Conservation (phyloP, 2,888 invertebrate species). For the Drosophila kuntzei region DNA sequence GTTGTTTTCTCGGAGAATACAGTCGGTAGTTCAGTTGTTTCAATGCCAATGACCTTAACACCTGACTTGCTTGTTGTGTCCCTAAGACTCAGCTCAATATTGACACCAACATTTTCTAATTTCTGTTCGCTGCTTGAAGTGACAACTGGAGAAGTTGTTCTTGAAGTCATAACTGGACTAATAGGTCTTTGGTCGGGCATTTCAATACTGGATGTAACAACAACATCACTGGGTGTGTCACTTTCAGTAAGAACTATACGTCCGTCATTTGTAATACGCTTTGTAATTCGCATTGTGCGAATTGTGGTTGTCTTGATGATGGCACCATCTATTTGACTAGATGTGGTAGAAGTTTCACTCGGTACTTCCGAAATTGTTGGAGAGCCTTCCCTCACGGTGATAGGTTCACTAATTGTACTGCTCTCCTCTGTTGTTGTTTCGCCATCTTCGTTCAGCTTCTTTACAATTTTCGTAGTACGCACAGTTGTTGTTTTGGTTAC, state of each 20-base stretch:
- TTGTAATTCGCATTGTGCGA: slow-evolving; percentile 82
- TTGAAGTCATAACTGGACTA: slow-evolving; percentile 59
- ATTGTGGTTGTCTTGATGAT: slow-evolving; percentile 84
- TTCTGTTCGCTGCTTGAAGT: slow-evolving; percentile 46
- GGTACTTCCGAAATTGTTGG: slow-evolving; percentile 68
- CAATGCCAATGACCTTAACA: slow-evolving; percentile 74
- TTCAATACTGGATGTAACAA: slow-evolving; percentile 80
- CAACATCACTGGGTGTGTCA: slow-evolving; percentile 76
- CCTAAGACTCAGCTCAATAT: slow-evolving; percentile 56
- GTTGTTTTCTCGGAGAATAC: slow-evolving; percentile 17
- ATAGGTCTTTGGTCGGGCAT: slow-evolving; percentile 73
- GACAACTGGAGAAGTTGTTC: slow-evolving; percentile 39
- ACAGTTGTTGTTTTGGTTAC: slow-evolving; percentile 83
- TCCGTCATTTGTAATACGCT: slow-evolving; percentile 81
- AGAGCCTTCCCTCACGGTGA: slow-evolving; percentile 69
- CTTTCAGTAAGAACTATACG: slow-evolving; percentile 77
- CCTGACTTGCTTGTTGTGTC: slow-evolving; percentile 58
- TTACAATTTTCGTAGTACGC: slow-evolving; percentile 82
- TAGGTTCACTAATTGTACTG: slow-evolving; percentile 67
- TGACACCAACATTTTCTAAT: slow-evolving; percentile 62
- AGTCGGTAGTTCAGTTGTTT: slow-evolving; percentile 67
- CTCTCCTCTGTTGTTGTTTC: slow-evolving; percentile 69
- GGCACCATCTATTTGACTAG: slow-evolving; percentile 77
- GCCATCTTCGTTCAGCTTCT: slow-evolving; percentile 76
- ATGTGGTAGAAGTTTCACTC: slow-evolving; percentile 71